Evolutionary conservation across 2,888 invertebrate species (phyloP).

Genomic region (Osmoderma eremita): DNA sequence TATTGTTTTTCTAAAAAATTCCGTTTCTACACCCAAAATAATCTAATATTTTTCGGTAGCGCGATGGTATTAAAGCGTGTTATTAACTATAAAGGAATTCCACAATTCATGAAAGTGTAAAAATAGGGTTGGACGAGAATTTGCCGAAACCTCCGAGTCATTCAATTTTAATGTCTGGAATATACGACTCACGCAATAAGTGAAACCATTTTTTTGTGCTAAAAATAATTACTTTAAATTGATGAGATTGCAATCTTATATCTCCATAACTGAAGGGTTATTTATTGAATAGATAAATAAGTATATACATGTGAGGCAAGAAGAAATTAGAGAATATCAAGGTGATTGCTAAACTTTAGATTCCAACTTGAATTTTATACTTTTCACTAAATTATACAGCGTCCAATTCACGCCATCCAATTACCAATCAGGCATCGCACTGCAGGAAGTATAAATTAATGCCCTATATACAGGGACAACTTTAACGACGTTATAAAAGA

Average conservation of each 20-base stretch:
- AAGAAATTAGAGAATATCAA: no score
- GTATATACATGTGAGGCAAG: no score
- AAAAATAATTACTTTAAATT: background rate
- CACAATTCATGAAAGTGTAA: slow-evolving; percentile 43
- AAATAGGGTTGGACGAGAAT: slow-evolving; percentile 39
- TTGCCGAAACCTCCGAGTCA: slow-evolving; percentile 29
- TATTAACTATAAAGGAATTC: slow-evolving; percentile 41
- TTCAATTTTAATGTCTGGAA: slow-evolving; percentile 1
- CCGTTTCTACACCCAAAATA: slow-evolving; percentile 1
- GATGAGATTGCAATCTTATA: background rate
- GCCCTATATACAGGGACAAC: slow-evolving; percentile 23
- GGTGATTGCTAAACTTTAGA: no score
- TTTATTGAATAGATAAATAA: no score
- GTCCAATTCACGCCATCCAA: background rate
- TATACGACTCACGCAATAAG: background rate
- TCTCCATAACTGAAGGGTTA: background rate
- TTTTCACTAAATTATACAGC: background rate
- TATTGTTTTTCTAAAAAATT: background rate
- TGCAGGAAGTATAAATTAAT: background rate
- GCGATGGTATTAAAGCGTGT: slow-evolving; percentile 41
- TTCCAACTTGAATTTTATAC: background rate
- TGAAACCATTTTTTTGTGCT: background rate
- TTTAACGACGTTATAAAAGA: slow-evolving; percentile 25
- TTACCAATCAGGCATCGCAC: background rate
- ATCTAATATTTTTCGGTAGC: slow-evolving; percentile 30